Conservation (phyloP, 2,113 vertebrate genomes). For the Planiliza haematocheilus region DNA sequence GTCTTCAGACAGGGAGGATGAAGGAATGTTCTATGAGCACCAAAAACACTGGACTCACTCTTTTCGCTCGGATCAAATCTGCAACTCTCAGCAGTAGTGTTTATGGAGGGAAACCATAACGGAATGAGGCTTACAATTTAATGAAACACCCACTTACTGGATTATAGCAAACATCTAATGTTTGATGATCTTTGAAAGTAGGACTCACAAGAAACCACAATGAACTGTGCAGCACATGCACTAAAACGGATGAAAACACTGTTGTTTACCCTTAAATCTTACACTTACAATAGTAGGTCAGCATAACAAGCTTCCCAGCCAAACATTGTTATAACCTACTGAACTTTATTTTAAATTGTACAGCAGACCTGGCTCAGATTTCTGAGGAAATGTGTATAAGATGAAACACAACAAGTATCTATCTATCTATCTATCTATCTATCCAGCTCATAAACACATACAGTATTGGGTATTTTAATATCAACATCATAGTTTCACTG, state of each 20-base stretch:
- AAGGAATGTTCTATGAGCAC: constrained; percentile 70
- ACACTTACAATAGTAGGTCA: background rate
- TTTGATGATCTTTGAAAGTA: background rate
- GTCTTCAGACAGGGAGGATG: constrained; percentile 77
- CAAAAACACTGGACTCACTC: constrained; percentile 34
- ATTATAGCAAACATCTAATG: background rate
- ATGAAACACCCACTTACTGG: background rate
- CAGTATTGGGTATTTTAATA: no score
- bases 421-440: background rate
- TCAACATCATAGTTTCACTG: no score
- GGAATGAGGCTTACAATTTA: background rate
- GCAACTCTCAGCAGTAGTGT: background rate
- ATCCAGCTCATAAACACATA: background rate
- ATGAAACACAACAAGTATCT: background rate
- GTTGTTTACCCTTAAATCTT: background rate
- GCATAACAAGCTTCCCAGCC: background rate
- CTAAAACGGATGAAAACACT: no score
- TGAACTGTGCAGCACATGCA: no score
- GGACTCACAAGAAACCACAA: no score
- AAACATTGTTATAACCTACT: background rate
- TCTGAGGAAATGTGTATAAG: background rate
- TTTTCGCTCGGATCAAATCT: constrained; percentile 21
- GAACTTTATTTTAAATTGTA: background rate
- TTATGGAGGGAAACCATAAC: background rate
- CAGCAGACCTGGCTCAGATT: no score